Conservation (phyloP, 1,140 invertebrate species). For the Lasaia peninsularis region DNA sequence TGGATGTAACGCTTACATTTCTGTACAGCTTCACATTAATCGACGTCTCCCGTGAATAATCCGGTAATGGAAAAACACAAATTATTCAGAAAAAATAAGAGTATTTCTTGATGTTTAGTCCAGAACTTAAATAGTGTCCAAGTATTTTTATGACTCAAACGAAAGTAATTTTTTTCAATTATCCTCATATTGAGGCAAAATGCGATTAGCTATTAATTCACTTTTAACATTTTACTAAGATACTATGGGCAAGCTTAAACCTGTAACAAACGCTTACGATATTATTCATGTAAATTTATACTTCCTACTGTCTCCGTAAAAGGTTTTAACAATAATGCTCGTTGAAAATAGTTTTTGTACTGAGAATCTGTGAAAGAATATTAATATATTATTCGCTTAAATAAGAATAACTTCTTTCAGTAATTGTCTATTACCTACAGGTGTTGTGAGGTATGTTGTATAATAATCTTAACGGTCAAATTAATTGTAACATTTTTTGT, state of each 20-base stretch:
- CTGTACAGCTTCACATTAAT: too few species aligned
- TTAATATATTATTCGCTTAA: background rate
- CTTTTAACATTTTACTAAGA: background rate
- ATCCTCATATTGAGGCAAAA: background rate
- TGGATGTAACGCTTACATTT: background rate
- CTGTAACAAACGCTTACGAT: background rate
- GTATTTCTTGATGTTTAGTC: background rate
- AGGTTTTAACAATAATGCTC: background rate
- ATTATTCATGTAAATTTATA: background rate
- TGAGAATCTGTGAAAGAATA: background rate
- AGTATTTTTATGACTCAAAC: background rate
- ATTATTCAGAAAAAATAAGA: too few species aligned
- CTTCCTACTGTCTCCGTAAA: background rate
- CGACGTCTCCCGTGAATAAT: background rate
- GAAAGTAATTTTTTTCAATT: background rate
- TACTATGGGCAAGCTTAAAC: background rate
- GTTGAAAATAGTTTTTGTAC: background rate
- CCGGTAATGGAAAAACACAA: background rate
- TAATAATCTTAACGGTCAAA: too few species aligned
- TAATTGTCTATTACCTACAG: background rate
- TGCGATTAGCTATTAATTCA: background rate
- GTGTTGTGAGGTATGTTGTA: background rate
- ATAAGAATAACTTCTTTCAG: background rate
- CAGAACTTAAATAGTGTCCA: too few species aligned
- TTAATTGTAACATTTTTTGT: too few species aligned